These are phyloP conservation scores for Drosophila rhopaloa DNA, from an alignment of 1,140 invertebrate genomes.

Conservation along the genomic window DNA sequence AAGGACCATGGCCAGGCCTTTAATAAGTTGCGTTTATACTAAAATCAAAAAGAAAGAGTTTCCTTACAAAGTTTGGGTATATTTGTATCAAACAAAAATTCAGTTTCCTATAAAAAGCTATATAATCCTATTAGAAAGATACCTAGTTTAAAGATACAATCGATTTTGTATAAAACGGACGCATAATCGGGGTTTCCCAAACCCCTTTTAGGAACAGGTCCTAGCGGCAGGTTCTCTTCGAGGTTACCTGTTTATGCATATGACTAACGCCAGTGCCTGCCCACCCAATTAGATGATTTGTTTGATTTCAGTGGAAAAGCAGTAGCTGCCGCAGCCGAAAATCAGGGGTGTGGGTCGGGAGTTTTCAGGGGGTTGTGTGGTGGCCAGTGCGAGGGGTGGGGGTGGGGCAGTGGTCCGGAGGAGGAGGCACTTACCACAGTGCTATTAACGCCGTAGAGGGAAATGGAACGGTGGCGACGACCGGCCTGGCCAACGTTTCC, in stretches of 20 bases:
- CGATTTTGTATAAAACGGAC: constrained; percentile 9
- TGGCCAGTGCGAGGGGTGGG: neutral
- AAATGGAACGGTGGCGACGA: constrained; percentile 76
- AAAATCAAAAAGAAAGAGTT: too few species aligned
- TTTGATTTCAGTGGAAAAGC: constrained; percentile 67
- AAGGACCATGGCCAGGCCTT: too few species aligned
- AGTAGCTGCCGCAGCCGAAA: constrained; percentile 11
- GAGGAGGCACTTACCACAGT: constrained; percentile 72
- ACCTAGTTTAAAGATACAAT: constrained; percentile 1
- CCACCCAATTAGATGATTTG: constrained; percentile 77
- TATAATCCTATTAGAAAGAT: too few species aligned
- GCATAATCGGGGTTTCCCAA: neutral
- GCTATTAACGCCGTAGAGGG: constrained; percentile 75
- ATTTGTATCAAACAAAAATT: too few species aligned
- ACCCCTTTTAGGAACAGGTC: neutral
- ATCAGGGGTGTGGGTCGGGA: neutral
- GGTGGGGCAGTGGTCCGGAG: neutral
- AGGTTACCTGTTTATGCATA: constrained; percentile 30
- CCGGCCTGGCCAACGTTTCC: constrained; percentile 62
- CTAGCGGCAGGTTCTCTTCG: neutral
- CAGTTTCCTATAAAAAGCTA: too few species aligned
- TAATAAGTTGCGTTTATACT: too few species aligned
- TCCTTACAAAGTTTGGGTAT: too few species aligned
- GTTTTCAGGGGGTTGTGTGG: neutral
- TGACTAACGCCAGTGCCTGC: constrained; percentile 53